Conservation (phyloP, 2,113 vertebrate genomes). For the Tachuris rubrigastra region DNA sequence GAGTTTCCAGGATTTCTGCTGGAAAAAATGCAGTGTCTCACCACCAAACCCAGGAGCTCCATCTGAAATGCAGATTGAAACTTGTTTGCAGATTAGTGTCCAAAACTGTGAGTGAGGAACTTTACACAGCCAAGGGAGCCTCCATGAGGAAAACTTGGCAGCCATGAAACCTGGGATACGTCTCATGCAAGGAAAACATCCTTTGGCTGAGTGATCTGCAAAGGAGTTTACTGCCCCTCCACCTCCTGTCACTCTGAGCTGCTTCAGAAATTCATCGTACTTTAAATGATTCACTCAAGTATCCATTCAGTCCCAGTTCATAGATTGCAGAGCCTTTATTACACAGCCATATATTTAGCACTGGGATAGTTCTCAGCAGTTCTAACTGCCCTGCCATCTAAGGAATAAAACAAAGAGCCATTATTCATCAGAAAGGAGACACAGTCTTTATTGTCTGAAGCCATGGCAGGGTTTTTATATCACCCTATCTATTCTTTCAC, state of each 20-base stretch:
- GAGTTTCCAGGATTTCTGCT: not conserved
- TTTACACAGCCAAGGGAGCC: not conserved
- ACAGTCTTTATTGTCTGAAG: constrained; percentile 50
- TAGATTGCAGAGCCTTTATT: constrained; percentile 46
- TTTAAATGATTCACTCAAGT: constrained; percentile 52
- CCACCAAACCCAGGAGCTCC: not conserved
- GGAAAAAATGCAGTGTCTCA: not conserved
- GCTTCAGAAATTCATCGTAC: constrained; percentile 35
- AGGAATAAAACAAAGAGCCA: constrained; percentile 59
- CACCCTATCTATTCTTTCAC: not conserved
- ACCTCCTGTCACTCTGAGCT: not conserved
- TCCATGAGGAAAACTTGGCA: not conserved
- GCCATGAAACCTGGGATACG: not conserved
- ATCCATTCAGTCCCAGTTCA: constrained; percentile 43
- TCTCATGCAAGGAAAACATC: not conserved
- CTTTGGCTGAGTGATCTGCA: not conserved
- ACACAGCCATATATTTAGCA: constrained; percentile 43
- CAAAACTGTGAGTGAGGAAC: not conserved
- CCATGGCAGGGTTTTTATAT: not conserved
- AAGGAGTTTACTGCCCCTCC: not conserved
- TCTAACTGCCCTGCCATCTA: constrained; percentile 37
- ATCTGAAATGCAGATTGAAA: not conserved
- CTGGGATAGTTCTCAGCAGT: constrained; percentile 3
- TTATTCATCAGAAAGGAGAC: constrained; percentile 50
- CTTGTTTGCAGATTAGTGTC: not conserved